Percentiles rank a stretch among this genome's conserved stretches.
Evolutionary conservation across 2,797 vertebrate species (phyloP).

Genomic region (Channallabes apus): DNA sequence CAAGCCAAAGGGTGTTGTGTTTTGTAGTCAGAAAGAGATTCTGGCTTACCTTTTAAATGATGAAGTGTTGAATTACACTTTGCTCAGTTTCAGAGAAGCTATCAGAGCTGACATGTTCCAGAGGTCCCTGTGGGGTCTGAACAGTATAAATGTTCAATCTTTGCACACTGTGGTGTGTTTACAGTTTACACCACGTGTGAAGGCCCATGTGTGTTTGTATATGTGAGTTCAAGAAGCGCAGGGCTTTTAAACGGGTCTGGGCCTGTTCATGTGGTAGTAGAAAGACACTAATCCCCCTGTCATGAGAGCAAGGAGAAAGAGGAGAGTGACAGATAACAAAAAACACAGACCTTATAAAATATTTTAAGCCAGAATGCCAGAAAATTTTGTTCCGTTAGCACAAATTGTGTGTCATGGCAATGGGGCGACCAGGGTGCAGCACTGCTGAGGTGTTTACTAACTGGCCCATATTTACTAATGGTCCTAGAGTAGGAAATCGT

Average conservation of each 20-base stretch:
- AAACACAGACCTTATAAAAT: too few relatives aligned
- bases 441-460: too few relatives aligned
- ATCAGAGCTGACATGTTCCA: conserved; percentile 27
- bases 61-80: neutral
- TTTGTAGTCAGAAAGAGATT: neutral
- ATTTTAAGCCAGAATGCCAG: too few relatives aligned
- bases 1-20: conserved; percentile 53
- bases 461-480: too few relatives aligned
- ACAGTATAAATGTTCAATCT: neutral
- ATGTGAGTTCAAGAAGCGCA: conserved; percentile 9
- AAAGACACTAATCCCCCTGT: conserved; percentile 1
- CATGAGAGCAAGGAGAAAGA: conserved; percentile 15
- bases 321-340: conserved; percentile 1
- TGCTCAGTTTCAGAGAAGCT: neutral
- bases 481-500: too few relatives aligned
- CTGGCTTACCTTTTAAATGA: neutral
- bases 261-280: conserved; percentile 7
- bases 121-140: conserved; percentile 5
- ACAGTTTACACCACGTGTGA: conserved; percentile 20
- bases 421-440: too few relatives aligned
- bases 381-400: too few relatives aligned
- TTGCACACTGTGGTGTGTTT: conserved; percentile 11
- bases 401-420: too few relatives aligned
- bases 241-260: neutral
- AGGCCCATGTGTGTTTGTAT: conserved; percentile 17